phyloP scores from a whole-genome alignment of 2,888 invertebrate genomes.

The Drosophila lutescens region DNA sequence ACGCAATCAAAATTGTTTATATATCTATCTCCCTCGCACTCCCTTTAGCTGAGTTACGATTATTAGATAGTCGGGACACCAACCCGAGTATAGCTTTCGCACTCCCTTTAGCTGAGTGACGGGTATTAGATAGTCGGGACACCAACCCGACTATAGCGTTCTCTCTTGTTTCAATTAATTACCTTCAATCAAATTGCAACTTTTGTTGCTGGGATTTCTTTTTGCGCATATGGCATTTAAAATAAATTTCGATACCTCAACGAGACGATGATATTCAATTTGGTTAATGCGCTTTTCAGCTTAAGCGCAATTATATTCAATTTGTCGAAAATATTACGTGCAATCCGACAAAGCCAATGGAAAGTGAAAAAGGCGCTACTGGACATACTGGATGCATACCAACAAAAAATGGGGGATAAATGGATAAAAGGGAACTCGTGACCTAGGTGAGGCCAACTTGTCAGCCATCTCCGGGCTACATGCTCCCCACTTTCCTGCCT shows the following conservation, averaged over 20 bases:
- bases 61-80: too few species aligned
- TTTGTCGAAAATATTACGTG: constrained; percentile 74
- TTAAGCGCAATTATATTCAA: constrained; percentile 78
- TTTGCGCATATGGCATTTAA: constrained; percentile 57
- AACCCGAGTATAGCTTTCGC: too few species aligned
- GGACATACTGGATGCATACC: neutral
- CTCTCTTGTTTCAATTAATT: constrained; percentile 5
- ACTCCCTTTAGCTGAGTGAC: too few species aligned
- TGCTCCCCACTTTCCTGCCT: neutral
- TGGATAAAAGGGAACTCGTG: constrained; percentile 1
- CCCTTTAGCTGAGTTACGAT: too few species aligned
- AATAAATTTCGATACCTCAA: constrained; percentile 64
- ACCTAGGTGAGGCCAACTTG: constrained; percentile 28
- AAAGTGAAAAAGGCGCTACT: constrained; percentile 56
- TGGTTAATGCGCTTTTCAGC: constrained; percentile 77
- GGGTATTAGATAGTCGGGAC: too few species aligned
- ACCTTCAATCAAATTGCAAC: constrained; percentile 25
- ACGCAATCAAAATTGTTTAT: too few species aligned
- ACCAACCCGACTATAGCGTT: too few species aligned
- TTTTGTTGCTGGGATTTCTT: constrained; percentile 11
- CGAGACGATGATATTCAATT: constrained; percentile 64
- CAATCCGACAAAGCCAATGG: constrained; percentile 74
- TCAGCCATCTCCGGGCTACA: constrained; percentile 18
- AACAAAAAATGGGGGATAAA: neutral
- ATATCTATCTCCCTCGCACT: too few species aligned